phyloP scores from a whole-genome alignment of 2,888 invertebrate species.

The Choristoneura rosaceana region DNA sequence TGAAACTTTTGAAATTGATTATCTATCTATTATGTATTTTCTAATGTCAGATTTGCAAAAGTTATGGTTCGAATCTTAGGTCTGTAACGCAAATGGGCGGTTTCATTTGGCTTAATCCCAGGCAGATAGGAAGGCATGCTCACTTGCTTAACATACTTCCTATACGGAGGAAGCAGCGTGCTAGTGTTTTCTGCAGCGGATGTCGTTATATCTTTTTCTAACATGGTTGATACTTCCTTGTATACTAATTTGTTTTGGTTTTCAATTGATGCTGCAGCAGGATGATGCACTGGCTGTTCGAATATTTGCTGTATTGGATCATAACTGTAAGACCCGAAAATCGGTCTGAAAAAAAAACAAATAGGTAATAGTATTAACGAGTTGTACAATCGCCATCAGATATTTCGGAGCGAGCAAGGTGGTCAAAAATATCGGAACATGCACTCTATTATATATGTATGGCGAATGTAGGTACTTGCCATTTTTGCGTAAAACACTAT shows the following conservation, averaged over 20 bases:
- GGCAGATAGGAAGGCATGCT: background rate
- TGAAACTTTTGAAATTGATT: background rate
- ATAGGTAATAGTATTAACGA: background rate
- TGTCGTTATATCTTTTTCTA: background rate
- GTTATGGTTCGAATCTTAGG: constrained; percentile 15
- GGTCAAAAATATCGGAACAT: no score
- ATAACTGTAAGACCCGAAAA: constrained; percentile 60
- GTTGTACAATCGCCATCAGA: background rate
- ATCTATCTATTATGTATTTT: background rate
- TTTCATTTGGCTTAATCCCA: background rate
- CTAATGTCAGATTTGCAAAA: background rate
- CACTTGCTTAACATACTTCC: background rate
- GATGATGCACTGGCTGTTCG: constrained; percentile 36
- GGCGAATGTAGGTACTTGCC: no score
- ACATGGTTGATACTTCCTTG: background rate
- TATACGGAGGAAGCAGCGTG: background rate
- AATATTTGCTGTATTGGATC: constrained; percentile 55
- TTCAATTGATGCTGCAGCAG: background rate
- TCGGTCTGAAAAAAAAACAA: constrained; percentile 53
- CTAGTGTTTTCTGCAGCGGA: background rate
- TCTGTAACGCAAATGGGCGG: constrained; percentile 1
- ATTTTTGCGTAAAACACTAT: no score
- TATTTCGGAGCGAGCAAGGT: no score
- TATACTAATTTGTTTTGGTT: background rate
- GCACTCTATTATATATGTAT: no score